These are phyloP conservation scores for Dendrocincla fuliginosa DNA, from an alignment of 2,797 vertebrate species.

Conservation along the genomic window DNA sequence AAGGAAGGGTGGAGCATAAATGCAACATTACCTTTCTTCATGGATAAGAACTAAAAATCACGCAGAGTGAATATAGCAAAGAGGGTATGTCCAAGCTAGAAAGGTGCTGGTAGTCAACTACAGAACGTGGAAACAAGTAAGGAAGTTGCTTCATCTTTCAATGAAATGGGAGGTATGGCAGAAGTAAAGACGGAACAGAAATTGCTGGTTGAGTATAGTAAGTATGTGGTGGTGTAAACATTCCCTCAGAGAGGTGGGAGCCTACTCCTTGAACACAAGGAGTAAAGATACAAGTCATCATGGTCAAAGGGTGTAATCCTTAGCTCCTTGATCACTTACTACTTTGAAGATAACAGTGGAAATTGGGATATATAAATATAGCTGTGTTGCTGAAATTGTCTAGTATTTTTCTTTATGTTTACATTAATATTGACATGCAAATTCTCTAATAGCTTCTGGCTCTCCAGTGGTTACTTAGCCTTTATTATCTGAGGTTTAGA, in stretches of 20 bases:
- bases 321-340: neutral
- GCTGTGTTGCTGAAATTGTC: neutral
- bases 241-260: fast-evolving
- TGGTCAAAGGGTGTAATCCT: neutral
- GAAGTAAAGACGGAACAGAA: neutral
- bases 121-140: neutral
- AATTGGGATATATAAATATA: neutral
- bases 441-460: neutral
- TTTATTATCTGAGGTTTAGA: neutral
- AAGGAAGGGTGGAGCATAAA: neutral
- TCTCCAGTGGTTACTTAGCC: neutral
- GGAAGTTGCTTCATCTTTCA: neutral
- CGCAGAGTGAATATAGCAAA: neutral
- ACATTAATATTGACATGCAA: neutral
- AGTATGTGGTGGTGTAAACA: neutral
- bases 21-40: neutral
- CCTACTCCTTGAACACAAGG: neutral
- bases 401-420: neutral
- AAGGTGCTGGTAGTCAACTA: neutral
- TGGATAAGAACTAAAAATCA: neutral
- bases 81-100: neutral
- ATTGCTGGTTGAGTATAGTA: neutral
- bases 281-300: neutral
- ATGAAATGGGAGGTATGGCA: neutral
- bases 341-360: neutral